Conservation (phyloP, 2,888 invertebrate species). For the Liodrosophila aerea region DNA sequence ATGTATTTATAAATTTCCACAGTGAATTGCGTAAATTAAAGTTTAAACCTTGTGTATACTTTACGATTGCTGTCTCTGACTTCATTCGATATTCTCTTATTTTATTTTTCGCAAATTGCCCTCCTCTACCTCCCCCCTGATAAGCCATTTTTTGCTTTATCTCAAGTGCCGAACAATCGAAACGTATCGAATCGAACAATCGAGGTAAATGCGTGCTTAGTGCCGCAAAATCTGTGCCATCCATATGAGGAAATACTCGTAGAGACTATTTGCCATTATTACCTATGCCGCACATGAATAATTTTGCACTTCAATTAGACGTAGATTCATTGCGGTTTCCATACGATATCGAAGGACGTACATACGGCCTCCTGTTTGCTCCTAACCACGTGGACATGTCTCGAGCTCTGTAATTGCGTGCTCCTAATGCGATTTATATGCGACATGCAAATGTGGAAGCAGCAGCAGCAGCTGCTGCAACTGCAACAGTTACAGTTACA, state of each 20-base stretch:
- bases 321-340: conserved; percentile 11
- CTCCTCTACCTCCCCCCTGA: conserved; percentile 9
- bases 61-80: conserved; percentile 9
- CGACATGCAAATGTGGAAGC: conserved; percentile 65
- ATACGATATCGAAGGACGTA: not conserved
- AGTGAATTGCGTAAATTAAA: conserved; percentile 45
- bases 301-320: conserved; percentile 50
- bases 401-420: conserved; percentile 51
- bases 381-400: conserved; percentile 45
- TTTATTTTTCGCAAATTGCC: conserved; percentile 13
- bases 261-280: conserved; percentile 3
- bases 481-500: conserved; percentile 16
- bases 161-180: conserved; percentile 35
- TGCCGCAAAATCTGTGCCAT: conserved; percentile 36
- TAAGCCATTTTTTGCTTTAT: conserved; percentile 48
- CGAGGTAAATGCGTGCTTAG: conserved; percentile 24
- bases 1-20: conserved; percentile 26
- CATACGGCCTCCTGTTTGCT: conserved; percentile 5
- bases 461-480: conserved; percentile 28
- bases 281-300: conserved; percentile 27
- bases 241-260: not conserved
- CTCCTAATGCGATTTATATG: conserved; percentile 73
- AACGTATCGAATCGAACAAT: conserved; percentile 17
- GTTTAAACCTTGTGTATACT: conserved; percentile 15
- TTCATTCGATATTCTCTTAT: conserved; percentile 5